A percentile compares a stretch with the other conserved stretches of the same genome.
These are phyloP conservation scores for Cotesia vestalis DNA, from an alignment of 1,140 invertebrate species.

Conservation along the genomic window DNA sequence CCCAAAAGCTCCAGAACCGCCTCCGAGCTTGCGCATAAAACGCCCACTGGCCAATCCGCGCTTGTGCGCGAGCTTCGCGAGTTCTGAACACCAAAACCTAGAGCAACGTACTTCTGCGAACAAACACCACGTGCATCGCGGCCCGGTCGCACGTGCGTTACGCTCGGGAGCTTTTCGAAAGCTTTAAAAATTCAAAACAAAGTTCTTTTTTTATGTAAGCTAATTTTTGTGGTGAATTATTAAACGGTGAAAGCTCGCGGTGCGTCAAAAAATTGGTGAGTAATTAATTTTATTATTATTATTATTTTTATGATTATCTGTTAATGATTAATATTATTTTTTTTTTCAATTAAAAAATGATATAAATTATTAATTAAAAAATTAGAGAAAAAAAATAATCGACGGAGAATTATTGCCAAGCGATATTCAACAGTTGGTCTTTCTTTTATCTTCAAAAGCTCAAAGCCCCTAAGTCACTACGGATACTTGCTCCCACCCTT, in stretches of 20 bases:
- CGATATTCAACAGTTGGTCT: constrained; percentile 67
- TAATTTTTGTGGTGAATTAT: no score
- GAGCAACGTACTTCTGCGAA: constrained; percentile 51
- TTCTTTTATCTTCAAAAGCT: constrained; percentile 65
- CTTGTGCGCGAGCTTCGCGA: constrained; percentile 37
- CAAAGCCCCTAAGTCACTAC: constrained; percentile 5
- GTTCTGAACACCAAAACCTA: constrained; percentile 43
- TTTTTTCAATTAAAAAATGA: not conserved
- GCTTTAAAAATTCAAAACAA: constrained; percentile 3
- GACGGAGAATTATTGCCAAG: constrained; percentile 45
- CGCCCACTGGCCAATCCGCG: constrained; percentile 61
- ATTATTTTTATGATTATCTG: no score
- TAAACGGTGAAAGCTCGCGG: no score
- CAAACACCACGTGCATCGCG: constrained; percentile 65
- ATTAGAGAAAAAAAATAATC: not conserved
- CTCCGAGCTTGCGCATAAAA: constrained; percentile 61
- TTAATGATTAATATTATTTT: not conserved
- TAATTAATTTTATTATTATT: no score
- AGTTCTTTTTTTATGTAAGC: not conserved
- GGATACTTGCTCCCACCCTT: constrained; percentile 15
- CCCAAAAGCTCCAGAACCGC: constrained; percentile 57
- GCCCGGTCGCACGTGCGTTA: constrained; percentile 60
- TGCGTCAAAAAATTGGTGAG: no score
- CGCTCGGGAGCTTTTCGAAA: constrained; percentile 46
- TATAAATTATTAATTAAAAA: no score